Percentiles rank a stretch among this genome's conserved stretches.
Conservation (phyloP, 2,113 vertebrate genomes). For the Benitochromis conjunctus region DNA sequence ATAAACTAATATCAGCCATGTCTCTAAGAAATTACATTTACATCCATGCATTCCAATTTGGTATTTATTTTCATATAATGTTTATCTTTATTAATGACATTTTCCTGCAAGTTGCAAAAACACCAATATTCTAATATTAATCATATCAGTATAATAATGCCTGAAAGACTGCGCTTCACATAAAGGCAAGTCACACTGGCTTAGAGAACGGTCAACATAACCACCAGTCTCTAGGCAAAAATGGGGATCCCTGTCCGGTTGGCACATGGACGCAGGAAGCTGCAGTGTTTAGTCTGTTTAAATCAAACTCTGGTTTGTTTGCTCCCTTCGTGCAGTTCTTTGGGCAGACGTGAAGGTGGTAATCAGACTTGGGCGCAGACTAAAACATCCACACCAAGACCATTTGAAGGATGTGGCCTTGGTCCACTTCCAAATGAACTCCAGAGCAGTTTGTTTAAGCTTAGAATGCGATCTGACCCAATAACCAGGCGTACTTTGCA, state of each 20-base stretch:
- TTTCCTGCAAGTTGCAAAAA: background rate
- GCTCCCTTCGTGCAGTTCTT: no score
- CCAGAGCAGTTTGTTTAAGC: no score
- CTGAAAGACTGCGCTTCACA: background rate
- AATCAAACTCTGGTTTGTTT: no score
- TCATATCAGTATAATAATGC: background rate
- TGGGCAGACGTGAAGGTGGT: no score
- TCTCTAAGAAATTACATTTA: background rate
- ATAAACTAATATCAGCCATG: background rate
- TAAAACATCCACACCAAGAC: no score
- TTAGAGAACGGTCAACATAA: background rate
- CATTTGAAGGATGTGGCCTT: no score
- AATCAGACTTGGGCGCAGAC: no score
- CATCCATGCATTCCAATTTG: background rate
- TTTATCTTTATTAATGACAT: background rate
- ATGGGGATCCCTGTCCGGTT: no score
- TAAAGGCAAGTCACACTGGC: background rate
- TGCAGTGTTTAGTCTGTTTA: background rate
- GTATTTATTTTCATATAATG: background rate
- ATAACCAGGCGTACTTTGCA: no score
- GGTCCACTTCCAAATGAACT: no score
- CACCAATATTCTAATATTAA: background rate
- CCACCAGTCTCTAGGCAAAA: background rate
- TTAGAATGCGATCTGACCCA: no score
- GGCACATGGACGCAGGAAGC: no score